These are phyloP conservation scores for Caenorhabditis sinica DNA, from an alignment of 2,888 invertebrate genomes.

Conservation along the genomic window DNA sequence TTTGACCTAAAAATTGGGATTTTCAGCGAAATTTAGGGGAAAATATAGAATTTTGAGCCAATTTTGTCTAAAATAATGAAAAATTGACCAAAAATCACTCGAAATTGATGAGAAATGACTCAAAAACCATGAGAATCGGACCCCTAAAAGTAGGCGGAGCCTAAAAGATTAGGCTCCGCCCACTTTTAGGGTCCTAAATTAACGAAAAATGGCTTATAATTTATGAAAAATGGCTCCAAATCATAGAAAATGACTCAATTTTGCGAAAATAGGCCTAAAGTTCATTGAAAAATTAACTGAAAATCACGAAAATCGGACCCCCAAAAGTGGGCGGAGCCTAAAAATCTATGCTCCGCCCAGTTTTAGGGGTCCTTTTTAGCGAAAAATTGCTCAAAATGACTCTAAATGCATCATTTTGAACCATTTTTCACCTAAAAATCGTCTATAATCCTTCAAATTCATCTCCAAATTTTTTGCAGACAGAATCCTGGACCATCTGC, in stretches of 20 bases:
- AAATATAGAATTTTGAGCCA: no score
- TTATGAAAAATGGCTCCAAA: not conserved
- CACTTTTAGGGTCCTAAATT: not conserved
- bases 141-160: not conserved
- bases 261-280: not conserved
- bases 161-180: not conserved
- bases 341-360: no score
- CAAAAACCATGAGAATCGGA: no score
- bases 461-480: conserved; percentile 86
- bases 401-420: not conserved
- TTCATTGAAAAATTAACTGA: conserved; percentile 2
- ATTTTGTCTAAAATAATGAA: no score
- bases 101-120: not conserved
- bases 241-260: not conserved
- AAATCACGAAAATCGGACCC: conserved; percentile 18
- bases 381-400: no score
- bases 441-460: no score
- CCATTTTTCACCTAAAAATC: not conserved
- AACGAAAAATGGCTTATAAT: not conserved
- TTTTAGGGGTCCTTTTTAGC: no score
- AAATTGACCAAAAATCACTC: not conserved
- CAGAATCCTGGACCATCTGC: conserved; percentile 96
- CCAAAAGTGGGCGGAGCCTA: not conserved
- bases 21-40: no score
- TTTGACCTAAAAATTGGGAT: no score